Base-by-base conservation (phyloP, 1,140 invertebrate species). In the Nautilus pompilius region DNA sequence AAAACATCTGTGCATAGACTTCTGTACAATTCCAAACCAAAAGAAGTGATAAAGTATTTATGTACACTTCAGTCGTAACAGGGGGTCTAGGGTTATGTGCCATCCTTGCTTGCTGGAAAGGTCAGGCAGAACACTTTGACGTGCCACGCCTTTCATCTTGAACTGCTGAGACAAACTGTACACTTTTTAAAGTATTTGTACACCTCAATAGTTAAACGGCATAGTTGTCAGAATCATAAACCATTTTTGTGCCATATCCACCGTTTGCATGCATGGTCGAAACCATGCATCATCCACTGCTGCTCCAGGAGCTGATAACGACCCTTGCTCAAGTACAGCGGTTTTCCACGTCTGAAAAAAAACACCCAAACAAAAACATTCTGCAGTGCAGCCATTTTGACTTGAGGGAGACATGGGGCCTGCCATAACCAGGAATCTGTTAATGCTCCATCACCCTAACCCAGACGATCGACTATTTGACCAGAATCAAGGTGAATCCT, bases 221-320 rank as follows among this genome's bases (percentile, higher is more conserved):
- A n/a, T n/a, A n/a, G n/a, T n/a, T 32, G 32, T 13, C 15, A 28
- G n/a, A 5, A 48, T 51, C 48, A 79, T 6, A 94, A 87, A 62
- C 88, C 87, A 79, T 95, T 91, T 68, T 91, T 87, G 82, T 95
- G 93, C 87, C 89, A 92, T 22, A 95, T 91, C 93, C 93, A 96
- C 49, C 91, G 89, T 76, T 93, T 92, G 79, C 91, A 92, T 58
- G 90, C 92, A 75, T 95, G 92, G 75, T 93, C 92, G 81, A 96
- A 95, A 72, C 90, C 88, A 84, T 98, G 95, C 26, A 92, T 90
- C n/a, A 97, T 80, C 95, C 95, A 98, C 84, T 98, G 95, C 68
- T 93, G 90, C 82, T 97, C 91, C 65, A 98, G 84, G 53, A 98
- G 84, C 75, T 91, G 88, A 77, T 95, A 96, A 24, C 96, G 88